Conservation (phyloP, 2,888 invertebrate genomes). For the Phymatocera aterrima region DNA sequence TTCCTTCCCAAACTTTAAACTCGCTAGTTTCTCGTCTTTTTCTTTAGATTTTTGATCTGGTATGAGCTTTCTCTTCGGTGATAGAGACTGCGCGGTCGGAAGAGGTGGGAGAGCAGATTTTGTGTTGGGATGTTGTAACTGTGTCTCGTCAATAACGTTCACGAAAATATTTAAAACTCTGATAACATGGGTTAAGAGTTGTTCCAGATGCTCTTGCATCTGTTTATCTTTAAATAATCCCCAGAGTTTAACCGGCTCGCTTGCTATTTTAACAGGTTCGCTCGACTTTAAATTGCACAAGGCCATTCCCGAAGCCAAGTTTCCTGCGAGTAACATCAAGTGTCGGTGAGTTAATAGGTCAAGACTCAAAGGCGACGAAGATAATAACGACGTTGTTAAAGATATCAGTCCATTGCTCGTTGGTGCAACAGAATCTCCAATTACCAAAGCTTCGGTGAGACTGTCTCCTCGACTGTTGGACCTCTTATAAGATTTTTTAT, state of each 20-base stretch:
- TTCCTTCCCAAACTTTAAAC: constrained; percentile 73
- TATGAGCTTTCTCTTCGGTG: constrained; percentile 72
- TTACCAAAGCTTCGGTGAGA: not conserved
- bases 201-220: constrained; percentile 74
- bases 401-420: constrained; percentile 68
- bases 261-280: constrained; percentile 58
- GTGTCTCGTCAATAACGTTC: constrained; percentile 85
- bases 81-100: constrained; percentile 72
- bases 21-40: constrained; percentile 73
- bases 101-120: constrained; percentile 79
- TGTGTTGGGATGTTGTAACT: constrained; percentile 76
- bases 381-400: constrained; percentile 72
- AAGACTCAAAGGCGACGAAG: constrained; percentile 75
- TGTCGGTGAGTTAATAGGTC: constrained; percentile 76
- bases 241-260: constrained; percentile 59
- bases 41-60: constrained; percentile 73
- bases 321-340: constrained; percentile 72
- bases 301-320: constrained; percentile 72
- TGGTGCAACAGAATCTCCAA: constrained; percentile 52
- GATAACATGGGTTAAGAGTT: constrained; percentile 81
- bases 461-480: constrained; percentile 55
- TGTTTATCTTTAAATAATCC: constrained; percentile 69
- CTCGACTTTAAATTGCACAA: constrained; percentile 74
- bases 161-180: constrained; percentile 85
- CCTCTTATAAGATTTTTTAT: constrained; percentile 58